Percentiles rank a stretch among this genome's conserved stretches.
Evolutionary conservation across 2,113 vertebrate genomes (phyloP).

Genomic region (Cyanistes caeruleus): DNA sequence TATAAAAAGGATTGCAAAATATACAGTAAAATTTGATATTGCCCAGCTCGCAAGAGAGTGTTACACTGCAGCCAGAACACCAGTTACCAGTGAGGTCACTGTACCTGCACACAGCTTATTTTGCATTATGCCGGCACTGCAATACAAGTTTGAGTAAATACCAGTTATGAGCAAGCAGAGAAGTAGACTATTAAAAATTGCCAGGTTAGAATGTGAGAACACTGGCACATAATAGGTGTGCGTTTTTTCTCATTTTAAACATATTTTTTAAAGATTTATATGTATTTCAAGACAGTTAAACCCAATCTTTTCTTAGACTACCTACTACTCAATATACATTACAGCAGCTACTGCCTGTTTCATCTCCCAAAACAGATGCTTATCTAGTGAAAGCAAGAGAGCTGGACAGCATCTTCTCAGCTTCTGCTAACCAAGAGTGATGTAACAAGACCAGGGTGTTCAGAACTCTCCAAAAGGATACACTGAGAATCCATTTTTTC

Average conservation of each 20-base stretch:
- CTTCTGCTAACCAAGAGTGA: not conserved
- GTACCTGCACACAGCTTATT: not conserved
- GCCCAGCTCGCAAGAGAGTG: rapidly evolving
- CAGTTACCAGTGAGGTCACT: not conserved
- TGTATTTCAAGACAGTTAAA: not conserved
- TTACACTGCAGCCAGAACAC: not conserved
- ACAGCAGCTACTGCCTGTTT: not conserved
- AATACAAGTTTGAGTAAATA: not conserved
- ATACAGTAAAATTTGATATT: not conserved
- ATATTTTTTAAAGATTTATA: not conserved
- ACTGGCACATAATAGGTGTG: not conserved
- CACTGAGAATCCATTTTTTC: not conserved
- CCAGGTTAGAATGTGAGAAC: not conserved
- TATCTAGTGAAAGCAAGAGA: not conserved
- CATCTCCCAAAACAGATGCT: not conserved
- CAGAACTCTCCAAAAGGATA: not conserved
- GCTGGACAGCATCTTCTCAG: not conserved
- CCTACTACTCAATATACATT: not conserved
- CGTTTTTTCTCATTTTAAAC: not conserved
- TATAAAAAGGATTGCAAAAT: not conserved
- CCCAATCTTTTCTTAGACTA: not conserved
- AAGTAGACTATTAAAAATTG: not conserved
- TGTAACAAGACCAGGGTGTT: not conserved
- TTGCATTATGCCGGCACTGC: not conserved
- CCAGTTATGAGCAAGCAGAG: not conserved